These are phyloP conservation scores for Halotydeus destructor DNA, from an alignment of 1,140 invertebrate species.

Conservation along the genomic window DNA sequence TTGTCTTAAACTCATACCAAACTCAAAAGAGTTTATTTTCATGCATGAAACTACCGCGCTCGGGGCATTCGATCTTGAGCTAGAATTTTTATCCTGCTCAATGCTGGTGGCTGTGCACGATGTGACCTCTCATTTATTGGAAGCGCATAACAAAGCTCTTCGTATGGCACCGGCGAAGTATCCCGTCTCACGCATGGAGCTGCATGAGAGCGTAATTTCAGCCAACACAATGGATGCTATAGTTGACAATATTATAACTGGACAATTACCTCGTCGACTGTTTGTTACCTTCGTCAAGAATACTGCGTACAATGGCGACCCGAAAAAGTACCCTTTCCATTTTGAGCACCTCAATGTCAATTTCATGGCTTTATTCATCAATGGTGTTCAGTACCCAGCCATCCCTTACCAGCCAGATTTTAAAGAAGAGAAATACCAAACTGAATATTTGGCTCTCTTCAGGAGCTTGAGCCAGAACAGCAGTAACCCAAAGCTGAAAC, in stretches of 20 bases:
- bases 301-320: conserved; percentile 5
- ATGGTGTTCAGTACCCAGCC: conserved; percentile 4
- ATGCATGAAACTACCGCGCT: neutral
- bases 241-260: conserved; percentile 14
- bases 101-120: neutral
- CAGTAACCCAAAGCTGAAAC: neutral
- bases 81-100: neutral
- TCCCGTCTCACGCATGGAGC: conserved; percentile 12
- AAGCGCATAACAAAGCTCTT: conserved; percentile 12
- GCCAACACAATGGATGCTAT: conserved; percentile 9
- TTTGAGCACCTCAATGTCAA: conserved; percentile 3
- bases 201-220: conserved; percentile 14
- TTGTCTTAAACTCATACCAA: neutral
- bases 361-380: conserved; percentile 1
- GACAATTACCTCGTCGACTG: conserved; percentile 11
- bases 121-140: conserved; percentile 5
- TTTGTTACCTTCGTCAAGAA: conserved; percentile 10
- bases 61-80: neutral
- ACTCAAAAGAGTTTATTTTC: neutral
- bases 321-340: conserved; percentile 1
- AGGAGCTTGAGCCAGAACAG: neutral
- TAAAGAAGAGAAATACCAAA: neutral
- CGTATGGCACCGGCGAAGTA: conserved; percentile 4
- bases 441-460: conserved; percentile 7
- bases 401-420: conserved; percentile 8